Base-by-base conservation (phyloP, 2,888 invertebrate genomes). In the Sinodicranocentrus sp. region DNA sequence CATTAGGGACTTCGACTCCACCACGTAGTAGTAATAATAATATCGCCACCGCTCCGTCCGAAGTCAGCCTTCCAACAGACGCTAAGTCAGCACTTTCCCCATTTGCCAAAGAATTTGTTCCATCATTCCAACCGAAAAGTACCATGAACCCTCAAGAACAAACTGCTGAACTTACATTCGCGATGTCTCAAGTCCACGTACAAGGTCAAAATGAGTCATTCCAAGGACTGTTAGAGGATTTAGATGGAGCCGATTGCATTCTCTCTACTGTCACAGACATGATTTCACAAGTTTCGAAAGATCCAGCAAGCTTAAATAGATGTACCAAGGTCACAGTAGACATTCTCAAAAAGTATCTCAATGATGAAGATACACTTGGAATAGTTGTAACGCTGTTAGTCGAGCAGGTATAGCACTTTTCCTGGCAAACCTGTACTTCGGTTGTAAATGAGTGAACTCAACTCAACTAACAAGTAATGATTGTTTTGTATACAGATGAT, bases 321-420 rank as follows among this genome's bases (percentile, higher is more conserved):
- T 82, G 79, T 44, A 70, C 85, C 13, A 86, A 85, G 19, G 61
- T 26, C 13, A 83, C 84, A 1, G 78, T 82, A 0, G 84, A 85
- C 65, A 79, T 86, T 17, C 80, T 88, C 15, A 87, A 86, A 26
- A 82, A 85, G 13, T 79, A 83, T 73, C 54, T 87, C 21, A 70
- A 21, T 28, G 87, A 88, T 52, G 68, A 76, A 10, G 86, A 87
- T 39, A 88, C 86, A 13, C 83, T 88, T 8, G 87, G 85, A 25
- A 84, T 87, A 15, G 85, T 87, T 25, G 85, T 87, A 13, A 87
- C 87, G 0, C 78, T 88, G 8, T 26, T 88, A 10, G 82, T 87
- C 19, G 88, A 88, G 70, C 87, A 88, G 84, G 88, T 88, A 68
- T 3, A 2, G 39, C n/a, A n/a, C n/a, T n/a, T n/a, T n/a, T n/a